phyloP scores from a whole-genome alignment of 2,797 vertebrate species.

The Falco novaeseelandiae region DNA sequence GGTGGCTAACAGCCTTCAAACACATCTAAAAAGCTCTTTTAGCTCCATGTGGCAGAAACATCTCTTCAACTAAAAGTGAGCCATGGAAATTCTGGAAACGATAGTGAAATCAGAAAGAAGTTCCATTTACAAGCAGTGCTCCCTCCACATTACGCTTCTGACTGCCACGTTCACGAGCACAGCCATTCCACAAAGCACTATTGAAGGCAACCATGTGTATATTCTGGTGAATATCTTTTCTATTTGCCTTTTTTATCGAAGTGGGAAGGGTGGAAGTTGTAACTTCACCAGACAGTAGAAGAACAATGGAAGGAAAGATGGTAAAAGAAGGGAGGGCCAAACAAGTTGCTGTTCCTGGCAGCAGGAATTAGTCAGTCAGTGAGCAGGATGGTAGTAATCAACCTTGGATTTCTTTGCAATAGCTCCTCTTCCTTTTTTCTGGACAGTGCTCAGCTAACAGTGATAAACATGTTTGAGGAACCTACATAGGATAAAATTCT shows the following conservation, averaged over 20 bases:
- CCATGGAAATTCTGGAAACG: not conserved
- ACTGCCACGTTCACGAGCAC: not conserved
- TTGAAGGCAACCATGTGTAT: not conserved
- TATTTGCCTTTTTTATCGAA: not conserved
- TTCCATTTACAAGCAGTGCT: not conserved
- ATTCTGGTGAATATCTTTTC: not conserved
- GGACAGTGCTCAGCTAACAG: not conserved
- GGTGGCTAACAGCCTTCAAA: slow-evolving; percentile 23
- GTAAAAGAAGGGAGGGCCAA: not conserved
- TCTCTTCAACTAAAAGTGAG: not conserved
- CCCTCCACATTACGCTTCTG: not conserved
- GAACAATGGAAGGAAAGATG: not conserved
- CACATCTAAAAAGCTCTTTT: slow-evolving; percentile 5
- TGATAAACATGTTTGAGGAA: not conserved
- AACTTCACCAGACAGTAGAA: not conserved
- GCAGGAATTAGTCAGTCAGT: not conserved
- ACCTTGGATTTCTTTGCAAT: not conserved
- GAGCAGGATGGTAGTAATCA: not conserved
- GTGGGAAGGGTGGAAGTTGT: not conserved
- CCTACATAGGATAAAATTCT: not conserved
- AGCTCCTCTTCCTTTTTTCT: not conserved
- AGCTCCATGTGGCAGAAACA: not conserved
- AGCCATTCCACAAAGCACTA: not conserved
- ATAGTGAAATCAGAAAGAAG: not conserved
- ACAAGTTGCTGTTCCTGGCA: not conserved